These are phyloP conservation scores for Pithys albifrons DNA, from an alignment of 2,113 vertebrate species.

Conservation along the genomic window DNA sequence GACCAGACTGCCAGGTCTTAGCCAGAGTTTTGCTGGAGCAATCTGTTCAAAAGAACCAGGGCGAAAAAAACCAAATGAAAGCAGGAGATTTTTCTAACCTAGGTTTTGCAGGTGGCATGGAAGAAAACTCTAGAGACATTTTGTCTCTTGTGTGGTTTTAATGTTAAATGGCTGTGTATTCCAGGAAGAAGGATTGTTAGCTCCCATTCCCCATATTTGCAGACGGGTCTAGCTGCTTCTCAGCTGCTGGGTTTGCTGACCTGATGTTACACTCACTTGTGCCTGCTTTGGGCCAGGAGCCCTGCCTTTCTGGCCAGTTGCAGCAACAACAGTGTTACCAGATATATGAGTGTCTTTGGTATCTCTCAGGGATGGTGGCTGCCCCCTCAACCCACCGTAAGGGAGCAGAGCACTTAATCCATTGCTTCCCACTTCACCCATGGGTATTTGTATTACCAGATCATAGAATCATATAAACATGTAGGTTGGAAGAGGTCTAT, in stretches of 20 bases:
- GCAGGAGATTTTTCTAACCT: neutral
- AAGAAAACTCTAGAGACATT: neutral
- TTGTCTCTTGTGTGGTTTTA: neutral
- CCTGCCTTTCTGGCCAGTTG: neutral
- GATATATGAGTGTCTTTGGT: neutral
- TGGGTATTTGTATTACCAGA: neutral
- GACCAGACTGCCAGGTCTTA: too few relatives aligned
- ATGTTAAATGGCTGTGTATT: neutral
- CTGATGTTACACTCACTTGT: rapidly evolving
- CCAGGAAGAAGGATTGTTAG: neutral
- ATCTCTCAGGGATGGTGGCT: neutral
- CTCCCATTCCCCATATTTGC: neutral
- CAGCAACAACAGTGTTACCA: neutral
- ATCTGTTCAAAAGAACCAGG: neutral
- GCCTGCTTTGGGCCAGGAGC: neutral
- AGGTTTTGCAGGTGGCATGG: neutral
- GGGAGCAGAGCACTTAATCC: neutral
- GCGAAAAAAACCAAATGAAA: neutral
- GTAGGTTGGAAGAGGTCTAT: neutral
- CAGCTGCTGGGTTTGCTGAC: neutral
- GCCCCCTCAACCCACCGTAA: rapidly evolving
- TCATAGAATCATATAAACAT: neutral
- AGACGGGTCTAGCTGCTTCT: neutral
- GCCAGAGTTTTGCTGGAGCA: neutral
- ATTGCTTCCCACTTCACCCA: neutral